These are phyloP conservation scores for Augiades crinisus DNA, from an alignment of 2,888 invertebrate genomes.

Conservation along the genomic window DNA sequence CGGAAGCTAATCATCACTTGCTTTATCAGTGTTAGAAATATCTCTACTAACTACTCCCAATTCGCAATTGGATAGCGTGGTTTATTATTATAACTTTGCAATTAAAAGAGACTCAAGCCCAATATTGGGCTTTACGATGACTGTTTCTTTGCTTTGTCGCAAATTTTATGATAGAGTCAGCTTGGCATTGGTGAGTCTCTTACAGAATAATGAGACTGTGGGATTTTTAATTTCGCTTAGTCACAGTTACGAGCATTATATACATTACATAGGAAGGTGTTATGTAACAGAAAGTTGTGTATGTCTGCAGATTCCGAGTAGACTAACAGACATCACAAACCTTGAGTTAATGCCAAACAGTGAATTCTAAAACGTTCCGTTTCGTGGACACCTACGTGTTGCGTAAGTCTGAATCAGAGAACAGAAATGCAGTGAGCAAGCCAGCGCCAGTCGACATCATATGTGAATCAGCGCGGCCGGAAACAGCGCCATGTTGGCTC, in stretches of 20 bases:
- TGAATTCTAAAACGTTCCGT: constrained; percentile 50
- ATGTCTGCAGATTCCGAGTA: constrained; percentile 30
- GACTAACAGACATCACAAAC: constrained; percentile 35
- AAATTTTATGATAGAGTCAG: too few species aligned
- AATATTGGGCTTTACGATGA: too few species aligned
- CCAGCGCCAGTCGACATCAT: constrained; percentile 62
- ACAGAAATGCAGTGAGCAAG: constrained; percentile 76
- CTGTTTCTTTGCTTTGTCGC: too few species aligned
- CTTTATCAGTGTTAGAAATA: too few species aligned
- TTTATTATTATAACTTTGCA: too few species aligned
- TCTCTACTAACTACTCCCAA: too few species aligned
- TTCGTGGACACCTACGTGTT: constrained; percentile 62
- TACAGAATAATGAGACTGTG: too few species aligned
- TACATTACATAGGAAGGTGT: background rate
- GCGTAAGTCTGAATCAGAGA: constrained; percentile 74
- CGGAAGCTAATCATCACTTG: too few species aligned
- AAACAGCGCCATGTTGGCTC: constrained; percentile 78
- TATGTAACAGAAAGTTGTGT: constrained; percentile 4
- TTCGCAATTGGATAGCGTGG: too few species aligned
- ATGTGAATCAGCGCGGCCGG: constrained; percentile 78
- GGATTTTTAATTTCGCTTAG: background rate
- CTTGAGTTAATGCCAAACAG: constrained; percentile 52
- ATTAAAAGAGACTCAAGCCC: too few species aligned
- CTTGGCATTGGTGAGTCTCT: too few species aligned
- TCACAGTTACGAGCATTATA: constrained; percentile 5